Base-by-base conservation (phyloP, 2,113 vertebrate species). In the Cettia cetti region DNA sequence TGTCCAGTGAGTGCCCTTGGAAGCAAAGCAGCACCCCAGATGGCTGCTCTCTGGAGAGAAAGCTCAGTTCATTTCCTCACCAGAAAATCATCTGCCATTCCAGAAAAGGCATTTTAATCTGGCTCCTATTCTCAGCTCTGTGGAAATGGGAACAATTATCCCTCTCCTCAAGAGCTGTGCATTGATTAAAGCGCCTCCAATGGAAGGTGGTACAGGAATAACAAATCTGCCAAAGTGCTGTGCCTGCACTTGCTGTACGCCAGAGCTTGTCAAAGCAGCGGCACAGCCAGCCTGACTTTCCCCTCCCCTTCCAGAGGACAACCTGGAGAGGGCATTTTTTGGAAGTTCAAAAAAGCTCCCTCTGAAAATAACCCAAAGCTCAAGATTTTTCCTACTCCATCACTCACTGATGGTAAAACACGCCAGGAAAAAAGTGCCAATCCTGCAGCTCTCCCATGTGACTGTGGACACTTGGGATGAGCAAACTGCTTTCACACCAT, bases 301-400 rank as follows among this genome's bases (percentile, higher is more conserved):
- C 40, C 16, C 15, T 76, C 57, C n/a, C 45, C 66, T 66, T 64
- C 16, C 57, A 54, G 35, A 44, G 37, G 13, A 24, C 24, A 45
- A 50, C 15, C 21, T 39, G 35, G 45, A 86, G 39, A 83, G 15
- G 49, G 47, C 6, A 13, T 50, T 53, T 79, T 37, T 47, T 76
- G n/a, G 3, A 82, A 35, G 8, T 49, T 85, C 52, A 23, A 9
- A 63, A 59, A 31, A 47, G 2, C 11, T 50, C 0, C 0, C 31
- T 24, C 4, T 26, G 44, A 79, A 78, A 94, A 87, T 31, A 76
- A 66, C 40, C 65, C 37, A 14, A 66, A 82, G 49, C 13, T 47
- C 18, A 77, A 39, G n/a, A 9, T 15, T 63, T 24, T 44, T 47
- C 39, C 69, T 27, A 16, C 23, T 76, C 85, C 33, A 35, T 13